Base-by-base conservation (phyloP, 2,113 vertebrate genomes). In the Corythornis madagascariensis region DNA sequence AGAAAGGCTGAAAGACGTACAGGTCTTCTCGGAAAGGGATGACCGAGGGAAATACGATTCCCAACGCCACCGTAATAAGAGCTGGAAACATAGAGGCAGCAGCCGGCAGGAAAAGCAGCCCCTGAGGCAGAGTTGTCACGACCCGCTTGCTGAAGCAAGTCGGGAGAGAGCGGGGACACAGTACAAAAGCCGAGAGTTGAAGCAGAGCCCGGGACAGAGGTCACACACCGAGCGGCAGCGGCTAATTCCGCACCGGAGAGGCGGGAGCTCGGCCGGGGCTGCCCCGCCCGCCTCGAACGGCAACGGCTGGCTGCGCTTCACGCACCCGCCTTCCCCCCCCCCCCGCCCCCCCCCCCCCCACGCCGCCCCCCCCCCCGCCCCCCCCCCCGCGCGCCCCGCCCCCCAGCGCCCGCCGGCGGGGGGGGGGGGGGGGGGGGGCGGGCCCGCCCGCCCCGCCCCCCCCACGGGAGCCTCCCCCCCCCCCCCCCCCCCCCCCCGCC, bases 151-250 rank as follows among this genome's bases (percentile, higher is more conserved):
- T 11, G 38, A 48, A 65, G 9, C 7, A 4, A 57, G 15, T 2
- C 9, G 1, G 1, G 31, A 64, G 33, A 17, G 18, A 2, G 9
- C 12, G 6, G 20, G 5, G 20, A 29, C 22, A 2, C 50, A n/a
- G 21, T 45, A 28, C 33, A 7, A 19, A n/a, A 3, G 1, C 56
- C 20, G 3, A 4, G 7, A 9, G 7, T 15, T 52, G 3, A 31
- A 5, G 53, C 59, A 4, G 21, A 55, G n/a, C 74, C 45, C 3
- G 3, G 20, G 16, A 29, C 25, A 24, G 5, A 31, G 10, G 8
- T 3, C 33, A 7, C 20, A 8, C 6, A 14, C 61, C n/a, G 6
- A n/a, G 48, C 24, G 7, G 33, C 24, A 7, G 6, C 6, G 7
- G 5, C 26, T 13, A 11, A 38, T 9, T 5, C 56, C 4, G 13